Evolutionary conservation across 2,888 invertebrate species (phyloP).

Genomic region (Pycnomerus fuliginosus): DNA sequence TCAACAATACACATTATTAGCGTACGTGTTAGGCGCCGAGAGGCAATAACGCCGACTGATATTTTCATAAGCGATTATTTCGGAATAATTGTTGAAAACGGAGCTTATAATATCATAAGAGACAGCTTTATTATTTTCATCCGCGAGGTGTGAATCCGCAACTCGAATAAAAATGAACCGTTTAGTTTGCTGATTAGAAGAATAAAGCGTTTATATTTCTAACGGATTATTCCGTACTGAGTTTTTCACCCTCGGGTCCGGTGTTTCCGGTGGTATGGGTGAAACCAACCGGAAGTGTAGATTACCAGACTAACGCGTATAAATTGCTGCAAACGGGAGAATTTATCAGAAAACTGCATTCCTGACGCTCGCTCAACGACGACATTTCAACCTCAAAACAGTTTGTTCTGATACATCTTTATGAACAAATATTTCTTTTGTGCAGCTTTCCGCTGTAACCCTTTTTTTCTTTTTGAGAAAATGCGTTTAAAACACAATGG

Average conservation of each 20-base stretch:
- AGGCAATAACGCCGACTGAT: constrained; percentile 45
- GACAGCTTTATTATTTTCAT: constrained; percentile 51
- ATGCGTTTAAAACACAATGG: no score
- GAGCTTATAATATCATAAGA: constrained; percentile 49
- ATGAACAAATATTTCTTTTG: no score
- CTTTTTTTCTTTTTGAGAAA: no score
- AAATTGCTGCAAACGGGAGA: constrained; percentile 41
- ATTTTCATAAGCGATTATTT: constrained; percentile 52
- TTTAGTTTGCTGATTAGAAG: constrained; percentile 42
- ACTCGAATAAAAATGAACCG: constrained; percentile 41
- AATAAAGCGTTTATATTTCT: constrained; percentile 35
- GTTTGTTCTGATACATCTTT: no score
- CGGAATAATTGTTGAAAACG: constrained; percentile 47
- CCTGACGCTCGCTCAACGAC: no score
- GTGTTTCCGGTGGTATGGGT: constrained; percentile 27
- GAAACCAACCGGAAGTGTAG: constrained; percentile 48
- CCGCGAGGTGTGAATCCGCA: constrained; percentile 34
- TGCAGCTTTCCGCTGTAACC: no score
- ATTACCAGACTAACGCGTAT: constrained; percentile 48
- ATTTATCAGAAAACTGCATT: constrained; percentile 34
- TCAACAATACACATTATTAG: constrained; percentile 25
- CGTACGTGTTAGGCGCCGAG: constrained; percentile 39
- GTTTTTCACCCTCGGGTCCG: constrained; percentile 2
- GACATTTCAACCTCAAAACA: no score
- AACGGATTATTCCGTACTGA: constrained; percentile 17